phyloP scores from a whole-genome alignment of 2,113 vertebrate species.

The Heterotis niloticus region DNA sequence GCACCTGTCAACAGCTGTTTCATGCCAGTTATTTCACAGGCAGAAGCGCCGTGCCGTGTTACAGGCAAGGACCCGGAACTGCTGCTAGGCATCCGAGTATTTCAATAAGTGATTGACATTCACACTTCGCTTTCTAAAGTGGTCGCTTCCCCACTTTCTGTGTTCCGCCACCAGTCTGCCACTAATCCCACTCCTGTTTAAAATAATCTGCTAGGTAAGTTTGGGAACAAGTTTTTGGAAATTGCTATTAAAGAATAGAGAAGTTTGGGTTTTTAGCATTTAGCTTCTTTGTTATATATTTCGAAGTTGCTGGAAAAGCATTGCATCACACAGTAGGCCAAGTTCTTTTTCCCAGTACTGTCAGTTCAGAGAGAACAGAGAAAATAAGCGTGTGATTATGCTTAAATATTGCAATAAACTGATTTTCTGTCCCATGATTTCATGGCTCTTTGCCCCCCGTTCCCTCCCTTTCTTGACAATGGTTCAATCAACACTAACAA shows the following conservation, averaged over 20 bases:
- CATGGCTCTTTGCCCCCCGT: neutral
- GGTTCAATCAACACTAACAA: slow-evolving; percentile 4
- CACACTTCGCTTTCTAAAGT: slow-evolving; percentile 31
- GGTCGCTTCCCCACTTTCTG: neutral
- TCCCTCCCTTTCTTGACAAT: neutral
- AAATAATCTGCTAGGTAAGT: neutral
- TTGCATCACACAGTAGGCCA: too few relatives aligned
- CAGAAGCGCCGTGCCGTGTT: neutral
- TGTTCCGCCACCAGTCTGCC: too few relatives aligned
- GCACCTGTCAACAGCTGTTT: slow-evolving; percentile 15
- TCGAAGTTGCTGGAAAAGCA: too few relatives aligned
- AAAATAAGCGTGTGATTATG: neutral
- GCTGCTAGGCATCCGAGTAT: neutral
- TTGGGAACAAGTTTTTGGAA: neutral
- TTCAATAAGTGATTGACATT: slow-evolving; percentile 31
- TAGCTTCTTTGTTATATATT: too few relatives aligned
- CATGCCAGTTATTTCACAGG: neutral
- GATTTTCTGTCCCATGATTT: neutral
- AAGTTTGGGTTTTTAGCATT: too few relatives aligned
- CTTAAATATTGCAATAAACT: slow-evolving; percentile 6
- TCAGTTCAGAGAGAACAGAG: neutral
- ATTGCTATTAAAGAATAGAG: neutral
- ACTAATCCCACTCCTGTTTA: too few relatives aligned
- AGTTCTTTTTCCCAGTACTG: neutral
- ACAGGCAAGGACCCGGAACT: neutral